Percentiles rank a stretch among this genome's conserved stretches.
Evolutionary conservation across 2,888 invertebrate genomes (phyloP).

Genomic region (Ommatoiulus sabulosus): DNA sequence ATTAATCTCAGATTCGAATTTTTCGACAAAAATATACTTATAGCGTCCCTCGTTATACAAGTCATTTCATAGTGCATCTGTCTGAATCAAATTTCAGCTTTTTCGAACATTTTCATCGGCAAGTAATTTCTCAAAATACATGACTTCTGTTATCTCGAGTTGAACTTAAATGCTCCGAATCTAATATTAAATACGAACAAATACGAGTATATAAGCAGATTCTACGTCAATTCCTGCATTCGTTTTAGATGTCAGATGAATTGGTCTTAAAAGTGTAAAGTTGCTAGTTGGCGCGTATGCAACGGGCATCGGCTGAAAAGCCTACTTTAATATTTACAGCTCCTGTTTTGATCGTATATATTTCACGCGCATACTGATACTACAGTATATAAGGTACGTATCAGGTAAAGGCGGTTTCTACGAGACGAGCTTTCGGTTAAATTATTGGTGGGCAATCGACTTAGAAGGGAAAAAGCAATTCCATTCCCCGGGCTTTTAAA

Average conservation of each 20-base stretch:
- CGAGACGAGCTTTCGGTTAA: constrained; percentile 5
- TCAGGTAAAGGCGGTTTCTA: neutral
- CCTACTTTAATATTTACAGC: constrained; percentile 7
- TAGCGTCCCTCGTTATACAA: too few relatives aligned
- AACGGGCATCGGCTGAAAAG: neutral
- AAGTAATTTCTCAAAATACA: too few relatives aligned
- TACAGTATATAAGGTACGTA: neutral
- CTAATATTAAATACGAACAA: too few relatives aligned
- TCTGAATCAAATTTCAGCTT: too few relatives aligned
- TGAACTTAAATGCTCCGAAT: too few relatives aligned
- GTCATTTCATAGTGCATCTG: too few relatives aligned
- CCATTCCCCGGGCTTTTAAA: constrained; percentile 9
- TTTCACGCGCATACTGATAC: neutral
- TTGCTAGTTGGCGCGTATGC: neutral
- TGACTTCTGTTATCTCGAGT: too few relatives aligned
- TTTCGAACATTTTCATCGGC: too few relatives aligned
- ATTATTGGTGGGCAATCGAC: constrained; percentile 22
- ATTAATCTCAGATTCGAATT: too few relatives aligned
- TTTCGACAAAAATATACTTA: too few relatives aligned
- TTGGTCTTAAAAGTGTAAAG: constrained; percentile 4
- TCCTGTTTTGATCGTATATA: neutral
- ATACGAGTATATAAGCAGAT: neutral
- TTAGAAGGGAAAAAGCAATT: constrained; percentile 36
- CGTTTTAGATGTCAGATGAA: neutral
- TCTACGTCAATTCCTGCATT: neutral